Base-by-base conservation (phyloP, 37 sponge, comb jelly and placozoan species). In the Dysidea cf. avara region DNA sequence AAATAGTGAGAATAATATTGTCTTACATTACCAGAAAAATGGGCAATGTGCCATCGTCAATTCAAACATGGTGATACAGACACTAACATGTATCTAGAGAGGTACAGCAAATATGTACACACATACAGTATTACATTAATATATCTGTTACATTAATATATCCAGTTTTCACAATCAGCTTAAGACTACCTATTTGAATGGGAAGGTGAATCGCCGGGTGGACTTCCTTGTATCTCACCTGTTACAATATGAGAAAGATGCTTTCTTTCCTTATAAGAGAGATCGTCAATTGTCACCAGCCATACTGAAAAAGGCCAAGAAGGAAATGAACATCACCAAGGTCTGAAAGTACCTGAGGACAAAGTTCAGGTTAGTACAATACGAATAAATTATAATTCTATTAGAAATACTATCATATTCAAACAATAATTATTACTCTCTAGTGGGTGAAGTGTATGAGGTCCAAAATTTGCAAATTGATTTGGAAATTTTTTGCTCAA, bases 151-250 rank as follows among this genome's bases (percentile, higher is more conserved):
- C n/a, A n/a, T n/a, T n/a, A n/a, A 12, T 9, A 12, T 53, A 11
- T 31, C 7, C 61, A 74, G 75, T 34, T 74, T 74, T 46, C 75
- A 74, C 63, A 74, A 74, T 32, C 40, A 74, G 17, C 49, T 74
- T 33, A 74, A 74, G 51, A 74, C 75, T 25, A 11, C 21, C 28
- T 20, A 61, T 43, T 61, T 74, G 16, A 60, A 74, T 74, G 75
- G 75, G 3, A 74, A 74, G 46, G 75, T 74, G 3, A 74, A 74
- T n/a, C 63, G 62, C 61, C 33, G 62, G 32, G 75, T 74, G 17
- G 75, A 74, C 33, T 74, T 34, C 24, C 63, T 74, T 17, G 3
- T 74, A 28, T 43, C 34, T 43, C 48, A 38, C 25, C 75, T 74
- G 2, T 48, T 74, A 7, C 49, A 74, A 24, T 37, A 40, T 74